phyloP scores from a whole-genome alignment of 2,113 vertebrate genomes.

The Gymnarchus niloticus region DNA sequence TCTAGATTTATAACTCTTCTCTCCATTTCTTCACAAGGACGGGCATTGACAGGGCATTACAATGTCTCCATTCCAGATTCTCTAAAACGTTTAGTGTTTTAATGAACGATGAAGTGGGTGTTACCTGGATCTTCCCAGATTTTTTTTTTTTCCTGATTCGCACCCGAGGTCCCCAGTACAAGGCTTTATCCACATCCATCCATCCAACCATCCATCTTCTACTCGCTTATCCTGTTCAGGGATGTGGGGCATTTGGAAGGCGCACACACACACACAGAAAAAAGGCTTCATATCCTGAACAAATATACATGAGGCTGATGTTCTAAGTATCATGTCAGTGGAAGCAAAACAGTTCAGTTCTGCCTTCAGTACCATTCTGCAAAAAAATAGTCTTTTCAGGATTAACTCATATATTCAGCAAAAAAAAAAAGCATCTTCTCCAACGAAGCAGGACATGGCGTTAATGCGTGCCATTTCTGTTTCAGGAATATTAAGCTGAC shows the following conservation, averaged over 20 bases:
- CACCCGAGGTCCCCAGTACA: background rate
- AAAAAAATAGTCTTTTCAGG: slow-evolving; percentile 3
- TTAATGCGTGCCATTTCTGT: background rate
- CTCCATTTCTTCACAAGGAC: background rate
- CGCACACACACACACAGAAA: no score
- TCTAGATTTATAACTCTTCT: background rate
- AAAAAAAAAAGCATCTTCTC: background rate
- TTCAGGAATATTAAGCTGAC: slow-evolving; percentile 1
- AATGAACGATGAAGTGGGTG: background rate
- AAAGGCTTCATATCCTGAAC: background rate
- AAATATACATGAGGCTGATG: background rate
- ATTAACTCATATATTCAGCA: background rate
- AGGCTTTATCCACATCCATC: no score
- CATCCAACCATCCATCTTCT: no score
- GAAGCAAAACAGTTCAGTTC: background rate
- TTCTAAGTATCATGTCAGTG: background rate
- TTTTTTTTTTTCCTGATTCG: no score
- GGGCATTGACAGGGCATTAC: background rate
- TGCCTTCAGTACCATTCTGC: background rate
- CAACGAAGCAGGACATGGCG: background rate
- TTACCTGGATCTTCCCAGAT: background rate
- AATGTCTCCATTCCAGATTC: background rate
- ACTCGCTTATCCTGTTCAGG: no score
- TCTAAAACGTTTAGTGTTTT: background rate
- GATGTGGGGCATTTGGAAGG: no score